phyloP scores from a whole-genome alignment of 2,888 invertebrate species.

The Andrena hattorfiana region DNA sequence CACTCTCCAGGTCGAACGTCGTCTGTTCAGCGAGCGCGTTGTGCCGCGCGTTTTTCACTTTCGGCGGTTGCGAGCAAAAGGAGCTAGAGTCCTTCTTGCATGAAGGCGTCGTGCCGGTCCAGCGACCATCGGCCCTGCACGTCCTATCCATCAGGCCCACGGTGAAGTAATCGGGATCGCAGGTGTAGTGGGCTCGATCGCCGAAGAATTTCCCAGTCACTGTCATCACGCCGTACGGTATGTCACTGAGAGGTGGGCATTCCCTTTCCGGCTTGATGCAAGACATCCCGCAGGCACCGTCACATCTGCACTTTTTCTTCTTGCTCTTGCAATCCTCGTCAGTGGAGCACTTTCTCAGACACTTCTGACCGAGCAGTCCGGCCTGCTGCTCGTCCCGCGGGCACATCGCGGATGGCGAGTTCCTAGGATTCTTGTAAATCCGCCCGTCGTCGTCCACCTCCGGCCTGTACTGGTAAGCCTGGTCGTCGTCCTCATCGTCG shows the following conservation, averaged over 20 bases:
- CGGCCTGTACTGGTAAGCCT: slow-evolving; percentile 81
- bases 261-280: slow-evolving; percentile 99
- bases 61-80: slow-evolving; percentile 94
- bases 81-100: slow-evolving; percentile 92
- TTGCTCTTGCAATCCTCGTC: slow-evolving; percentile 98
- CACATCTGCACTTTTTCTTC: slow-evolving; percentile 98
- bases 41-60: slow-evolving; percentile 94
- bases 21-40: slow-evolving; percentile 95
- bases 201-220: slow-evolving; percentile 93
- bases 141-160: slow-evolving; percentile 94
- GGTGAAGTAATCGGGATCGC: slow-evolving; percentile 95
- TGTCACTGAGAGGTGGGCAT: slow-evolving; percentile 92
- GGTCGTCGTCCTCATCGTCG: slow-evolving; percentile 85
- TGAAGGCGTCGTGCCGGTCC: slow-evolving; percentile 93
- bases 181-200: slow-evolving; percentile 93
- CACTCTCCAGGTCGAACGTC: slow-evolving; percentile 95
- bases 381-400: slow-evolving; percentile 95
- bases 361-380: slow-evolving; percentile 92
- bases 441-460: slow-evolving; percentile 92
- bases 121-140: slow-evolving; percentile 97
- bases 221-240: slow-evolving; percentile 91
- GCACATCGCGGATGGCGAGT: slow-evolving; percentile 94
- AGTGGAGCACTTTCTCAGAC: slow-evolving; percentile 95
- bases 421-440: slow-evolving; percentile 95
- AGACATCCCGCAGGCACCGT: slow-evolving; percentile 98